A percentile compares a stretch with the other conserved stretches of the same genome.
phyloP scores from a whole-genome alignment of 2,888 invertebrate genomes.

The Temnothorax ravouxi region DNA sequence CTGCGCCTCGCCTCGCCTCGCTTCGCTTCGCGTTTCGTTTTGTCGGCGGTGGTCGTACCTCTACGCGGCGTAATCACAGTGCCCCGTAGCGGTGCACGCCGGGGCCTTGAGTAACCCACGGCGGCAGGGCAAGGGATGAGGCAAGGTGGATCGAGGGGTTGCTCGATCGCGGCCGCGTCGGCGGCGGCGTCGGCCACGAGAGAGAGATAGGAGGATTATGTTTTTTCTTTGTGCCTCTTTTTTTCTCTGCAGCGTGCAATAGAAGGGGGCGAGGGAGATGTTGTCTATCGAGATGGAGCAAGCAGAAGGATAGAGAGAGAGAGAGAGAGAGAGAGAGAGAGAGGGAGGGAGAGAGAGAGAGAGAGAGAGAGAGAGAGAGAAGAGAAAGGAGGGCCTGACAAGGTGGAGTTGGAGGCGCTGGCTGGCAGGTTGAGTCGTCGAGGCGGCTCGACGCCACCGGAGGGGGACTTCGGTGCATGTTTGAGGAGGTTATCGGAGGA shows the following conservation, averaged over 20 bases:
- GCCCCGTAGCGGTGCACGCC: conserved; percentile 82
- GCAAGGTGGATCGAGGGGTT: conserved; percentile 63
- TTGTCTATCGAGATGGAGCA: conserved; percentile 54
- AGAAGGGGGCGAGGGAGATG: conserved; percentile 60
- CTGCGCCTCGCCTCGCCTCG: conserved; percentile 53
- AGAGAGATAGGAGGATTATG: conserved; percentile 31
- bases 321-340: conserved; percentile 47
- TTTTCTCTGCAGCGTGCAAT: conserved; percentile 58
- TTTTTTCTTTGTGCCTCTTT: conserved; percentile 22
- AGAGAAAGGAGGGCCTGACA: conserved; percentile 55
- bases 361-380: too few relatives aligned
- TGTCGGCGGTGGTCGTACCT: conserved; percentile 82
- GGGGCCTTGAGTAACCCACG: conserved; percentile 72
- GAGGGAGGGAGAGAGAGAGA: background rate
- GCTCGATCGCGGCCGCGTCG: conserved; percentile 54
- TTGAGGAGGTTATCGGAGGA: conserved; percentile 28
- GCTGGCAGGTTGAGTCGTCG: conserved; percentile 77
- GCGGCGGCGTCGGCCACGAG: conserved; percentile 46
- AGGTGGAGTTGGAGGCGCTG: conserved; percentile 68
- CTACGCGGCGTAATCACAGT: conserved; percentile 84
- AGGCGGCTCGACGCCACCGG: conserved; percentile 74
- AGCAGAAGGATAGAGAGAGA: conserved; percentile 26
- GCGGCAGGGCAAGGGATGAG: conserved; percentile 67
- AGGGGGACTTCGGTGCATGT: conserved; percentile 70
- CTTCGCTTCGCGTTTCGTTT: conserved; percentile 80